Conservation (phyloP, 2,888 invertebrate genomes). For the Dichetophora obliterata region DNA sequence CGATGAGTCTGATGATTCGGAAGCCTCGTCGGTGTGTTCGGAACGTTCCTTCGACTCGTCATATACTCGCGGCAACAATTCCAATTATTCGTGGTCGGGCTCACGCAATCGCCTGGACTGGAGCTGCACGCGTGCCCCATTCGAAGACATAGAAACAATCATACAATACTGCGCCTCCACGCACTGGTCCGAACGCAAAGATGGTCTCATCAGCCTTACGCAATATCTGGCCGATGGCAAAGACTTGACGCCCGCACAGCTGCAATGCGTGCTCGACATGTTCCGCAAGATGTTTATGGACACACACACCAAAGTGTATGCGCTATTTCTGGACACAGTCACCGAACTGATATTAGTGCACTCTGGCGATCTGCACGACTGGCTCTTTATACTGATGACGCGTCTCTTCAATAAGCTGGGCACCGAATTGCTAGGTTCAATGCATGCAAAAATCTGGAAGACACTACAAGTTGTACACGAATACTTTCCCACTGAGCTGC, state of each 20-base stretch:
- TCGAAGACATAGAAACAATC: constrained; percentile 87
- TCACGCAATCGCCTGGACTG: constrained; percentile 82
- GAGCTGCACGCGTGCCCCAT: constrained; percentile 73
- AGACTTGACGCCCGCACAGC: constrained; percentile 73
- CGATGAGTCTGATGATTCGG: constrained; percentile 89
- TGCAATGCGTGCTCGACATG: constrained; percentile 89
- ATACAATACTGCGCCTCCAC: constrained; percentile 89
- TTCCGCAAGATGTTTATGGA: constrained; percentile 98
- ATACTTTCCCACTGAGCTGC: constrained; percentile 77
- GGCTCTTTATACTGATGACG: constrained; percentile 92
- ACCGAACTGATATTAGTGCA: constrained; percentile 90
- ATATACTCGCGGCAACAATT: constrained; percentile 80
- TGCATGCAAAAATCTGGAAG: constrained; percentile 90
- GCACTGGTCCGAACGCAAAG: constrained; percentile 95
- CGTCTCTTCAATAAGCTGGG: constrained; percentile 90
- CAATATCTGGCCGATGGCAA: constrained; percentile 76
- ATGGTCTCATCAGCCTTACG: constrained; percentile 87
- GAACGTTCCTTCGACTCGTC: constrained; percentile 88
- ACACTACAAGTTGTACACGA: constrained; percentile 83
- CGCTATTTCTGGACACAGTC: constrained; percentile 92
- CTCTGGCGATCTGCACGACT: constrained; percentile 88
- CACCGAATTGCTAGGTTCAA: constrained; percentile 90
- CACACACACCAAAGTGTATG: constrained; percentile 94
- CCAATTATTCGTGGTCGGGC: constrained; percentile 88
- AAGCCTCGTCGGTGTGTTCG: constrained; percentile 96